phyloP scores from a whole-genome alignment of 1,140 invertebrate species.

The Drusus annulatus region DNA sequence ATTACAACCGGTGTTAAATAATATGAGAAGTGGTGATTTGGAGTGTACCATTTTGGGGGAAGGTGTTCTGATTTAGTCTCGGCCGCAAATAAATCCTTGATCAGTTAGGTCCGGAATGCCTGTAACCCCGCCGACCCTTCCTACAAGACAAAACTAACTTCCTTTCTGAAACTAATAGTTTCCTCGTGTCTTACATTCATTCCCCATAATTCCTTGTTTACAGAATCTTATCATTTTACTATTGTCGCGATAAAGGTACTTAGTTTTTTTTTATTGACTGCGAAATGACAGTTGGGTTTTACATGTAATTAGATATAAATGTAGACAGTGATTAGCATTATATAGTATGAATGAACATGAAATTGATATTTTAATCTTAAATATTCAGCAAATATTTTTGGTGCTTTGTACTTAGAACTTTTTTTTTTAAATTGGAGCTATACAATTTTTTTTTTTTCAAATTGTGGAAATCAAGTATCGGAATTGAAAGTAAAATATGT shows the following conservation, averaged over 20 bases:
- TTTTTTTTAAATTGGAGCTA: no score
- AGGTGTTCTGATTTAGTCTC: slow-evolving; percentile 22
- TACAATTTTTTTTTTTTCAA: no score
- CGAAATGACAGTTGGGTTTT: no score
- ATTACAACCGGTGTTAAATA: slow-evolving; percentile 2
- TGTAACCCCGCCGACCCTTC: slow-evolving; percentile 6
- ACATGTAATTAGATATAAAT: no score
- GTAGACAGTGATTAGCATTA: no score
- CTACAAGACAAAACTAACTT: slow-evolving; percentile 14
- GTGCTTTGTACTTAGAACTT: no score
- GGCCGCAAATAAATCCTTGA: slow-evolving; percentile 31
- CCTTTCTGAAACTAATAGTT: slow-evolving; percentile 15
- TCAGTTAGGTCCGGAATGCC: slow-evolving; percentile 6
- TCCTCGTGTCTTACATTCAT: slow-evolving; percentile 2
- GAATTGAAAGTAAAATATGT: no score
- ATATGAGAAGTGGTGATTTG: slow-evolving; percentile 16
- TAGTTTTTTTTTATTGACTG: not conserved
- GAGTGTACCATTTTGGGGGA: not conserved
- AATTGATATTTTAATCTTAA: no score
- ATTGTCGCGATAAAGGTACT: not conserved
- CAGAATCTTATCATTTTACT: not conserved
- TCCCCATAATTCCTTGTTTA: slow-evolving; percentile 7
- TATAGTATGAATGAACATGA: no score
- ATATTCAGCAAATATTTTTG: no score
- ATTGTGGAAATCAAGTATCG: no score